Conservation (phyloP, 2,113 vertebrate genomes). For the Myrmecobius fasciatus region DNA sequence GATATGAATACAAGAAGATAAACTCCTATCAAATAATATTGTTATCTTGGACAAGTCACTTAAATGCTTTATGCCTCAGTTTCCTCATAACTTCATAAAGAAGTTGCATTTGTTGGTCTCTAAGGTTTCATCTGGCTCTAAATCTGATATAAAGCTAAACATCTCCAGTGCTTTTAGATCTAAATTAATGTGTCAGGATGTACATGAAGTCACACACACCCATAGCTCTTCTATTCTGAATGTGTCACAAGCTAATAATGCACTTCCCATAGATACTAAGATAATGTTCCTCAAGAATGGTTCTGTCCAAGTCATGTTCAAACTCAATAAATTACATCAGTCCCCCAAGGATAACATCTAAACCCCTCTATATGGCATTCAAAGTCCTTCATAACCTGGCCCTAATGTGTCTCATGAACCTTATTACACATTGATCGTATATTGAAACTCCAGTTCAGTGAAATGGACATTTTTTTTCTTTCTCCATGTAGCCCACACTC, state of each 20-base stretch:
- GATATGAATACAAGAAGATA: background rate
- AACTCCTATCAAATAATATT: background rate
- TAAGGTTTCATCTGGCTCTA: background rate
- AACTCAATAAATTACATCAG: background rate
- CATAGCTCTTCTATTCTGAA: background rate
- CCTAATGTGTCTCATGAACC: background rate
- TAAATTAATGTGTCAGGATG: background rate
- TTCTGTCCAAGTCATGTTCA: background rate
- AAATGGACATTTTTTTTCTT: background rate
- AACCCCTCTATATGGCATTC: background rate
- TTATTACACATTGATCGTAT: background rate
- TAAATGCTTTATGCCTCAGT: background rate
- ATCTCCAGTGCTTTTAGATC: background rate
- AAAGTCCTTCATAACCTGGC: background rate
- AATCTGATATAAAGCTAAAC: background rate
- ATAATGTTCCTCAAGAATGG: background rate
- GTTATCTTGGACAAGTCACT: background rate
- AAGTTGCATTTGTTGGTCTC: background rate
- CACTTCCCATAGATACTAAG: background rate
- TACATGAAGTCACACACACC: background rate
- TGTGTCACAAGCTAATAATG: background rate
- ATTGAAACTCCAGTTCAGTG: background rate
- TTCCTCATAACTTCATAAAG: background rate
- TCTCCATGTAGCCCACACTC: background rate
- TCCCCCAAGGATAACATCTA: background rate